These are phyloP conservation scores for Gopherus flavomarginatus DNA, from an alignment of 2,113 vertebrate genomes.

Conservation along the genomic window DNA sequence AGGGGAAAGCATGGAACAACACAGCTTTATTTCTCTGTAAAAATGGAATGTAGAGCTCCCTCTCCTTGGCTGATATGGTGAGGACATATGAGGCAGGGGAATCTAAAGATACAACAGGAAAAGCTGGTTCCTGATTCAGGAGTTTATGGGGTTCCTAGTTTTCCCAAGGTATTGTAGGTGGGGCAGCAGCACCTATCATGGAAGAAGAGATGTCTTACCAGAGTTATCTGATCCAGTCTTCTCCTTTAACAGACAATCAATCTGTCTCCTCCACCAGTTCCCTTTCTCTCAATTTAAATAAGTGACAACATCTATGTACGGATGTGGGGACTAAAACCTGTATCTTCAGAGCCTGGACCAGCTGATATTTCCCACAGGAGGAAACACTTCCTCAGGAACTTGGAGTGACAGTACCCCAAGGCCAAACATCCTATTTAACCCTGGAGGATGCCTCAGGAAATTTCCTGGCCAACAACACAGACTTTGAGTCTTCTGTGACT, in stretches of 20 bases:
- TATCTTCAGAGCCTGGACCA: not conserved
- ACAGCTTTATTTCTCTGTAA: not conserved
- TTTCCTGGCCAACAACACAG: not conserved
- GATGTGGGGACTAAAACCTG: no score
- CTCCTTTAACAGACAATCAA: not conserved
- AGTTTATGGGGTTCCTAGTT: not conserved
- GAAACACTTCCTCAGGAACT: not conserved
- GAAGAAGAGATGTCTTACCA: fast-evolving
- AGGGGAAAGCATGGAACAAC: not conserved
- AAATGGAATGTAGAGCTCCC: not conserved
- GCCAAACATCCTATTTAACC: not conserved
- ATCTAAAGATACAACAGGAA: not conserved
- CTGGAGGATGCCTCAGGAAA: not conserved
- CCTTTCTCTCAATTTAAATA: not conserved
- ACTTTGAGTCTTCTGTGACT: not conserved
- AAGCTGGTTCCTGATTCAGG: not conserved
- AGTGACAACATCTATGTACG: not conserved
- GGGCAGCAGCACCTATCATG: not conserved
- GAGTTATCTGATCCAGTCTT: not conserved
- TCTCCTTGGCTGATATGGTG: not conserved
- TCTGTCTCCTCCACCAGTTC: not conserved
- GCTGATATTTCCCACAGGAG: not conserved
- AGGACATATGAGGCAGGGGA: fast-evolving
- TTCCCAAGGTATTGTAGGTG: not conserved
- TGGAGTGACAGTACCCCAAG: not conserved